Conservation (phyloP, 2,113 vertebrate species). For the Rousettus leschenaultii region DNA sequence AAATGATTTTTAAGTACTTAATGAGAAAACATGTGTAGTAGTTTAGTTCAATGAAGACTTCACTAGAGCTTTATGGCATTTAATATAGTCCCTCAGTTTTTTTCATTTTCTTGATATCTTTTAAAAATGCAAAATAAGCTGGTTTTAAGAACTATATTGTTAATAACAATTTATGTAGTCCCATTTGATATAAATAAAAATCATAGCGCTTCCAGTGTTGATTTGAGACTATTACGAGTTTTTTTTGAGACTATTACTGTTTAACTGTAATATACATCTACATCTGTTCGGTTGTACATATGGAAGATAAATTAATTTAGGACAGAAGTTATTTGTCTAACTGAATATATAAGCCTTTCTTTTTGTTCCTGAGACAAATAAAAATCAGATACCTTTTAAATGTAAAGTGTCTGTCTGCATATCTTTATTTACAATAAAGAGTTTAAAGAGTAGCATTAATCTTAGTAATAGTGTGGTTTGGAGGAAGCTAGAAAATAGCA, state of each 20-base stretch:
- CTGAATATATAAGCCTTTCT: constrained; percentile 49
- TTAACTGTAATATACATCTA: constrained; percentile 86
- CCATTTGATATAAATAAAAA: constrained; percentile 85
- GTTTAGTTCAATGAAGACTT: constrained; percentile 51
- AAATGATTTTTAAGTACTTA: constrained; percentile 12
- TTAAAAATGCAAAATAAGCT: constrained; percentile 45
- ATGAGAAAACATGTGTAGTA: not conserved
- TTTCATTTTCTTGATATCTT: constrained; percentile 25
- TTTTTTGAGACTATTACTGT: constrained; percentile 84
- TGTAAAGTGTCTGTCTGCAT: constrained; percentile 28
- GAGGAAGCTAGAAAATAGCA: not conserved
- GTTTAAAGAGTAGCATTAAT: not conserved
- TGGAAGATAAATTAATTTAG: constrained; percentile 79
- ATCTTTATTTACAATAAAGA: constrained; percentile 52
- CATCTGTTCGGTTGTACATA: constrained; percentile 78
- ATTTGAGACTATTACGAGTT: constrained; percentile 83
- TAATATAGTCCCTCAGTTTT: constrained; percentile 5
- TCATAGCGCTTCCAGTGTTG: constrained; percentile 81
- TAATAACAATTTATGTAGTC: constrained; percentile 62
- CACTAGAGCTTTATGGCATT: not conserved
- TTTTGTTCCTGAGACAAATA: constrained; percentile 39
- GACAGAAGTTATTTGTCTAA: constrained; percentile 46
- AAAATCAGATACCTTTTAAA: constrained; percentile 41
- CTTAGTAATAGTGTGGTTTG: not conserved
- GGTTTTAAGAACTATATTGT: constrained; percentile 69